Evolutionary conservation across 37 sponge, comb jelly and placozoan genomes (phyloP), one percentile per base, ranked within the genome.

Genomic region (Beroe forskalii): DNA sequence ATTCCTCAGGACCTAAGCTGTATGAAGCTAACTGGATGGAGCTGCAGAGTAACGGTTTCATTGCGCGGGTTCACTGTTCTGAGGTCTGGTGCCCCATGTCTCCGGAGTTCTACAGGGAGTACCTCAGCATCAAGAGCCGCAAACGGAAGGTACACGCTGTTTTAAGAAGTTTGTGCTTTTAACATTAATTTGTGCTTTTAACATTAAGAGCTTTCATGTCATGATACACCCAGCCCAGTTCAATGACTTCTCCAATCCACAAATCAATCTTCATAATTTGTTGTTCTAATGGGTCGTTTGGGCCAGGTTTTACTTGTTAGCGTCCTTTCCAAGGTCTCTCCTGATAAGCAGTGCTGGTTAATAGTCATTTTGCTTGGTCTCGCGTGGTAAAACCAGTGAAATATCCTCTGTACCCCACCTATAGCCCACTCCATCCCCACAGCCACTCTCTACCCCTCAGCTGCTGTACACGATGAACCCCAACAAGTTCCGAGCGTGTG

Each of bases 1-100:
- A 38, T 72, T 3, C 12, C 40, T 17, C 75, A 72, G 75, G 98
- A 22, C 98, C 98, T 20, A 97, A 97, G 55, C 90, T 97, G 44
- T 97, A 96, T 66, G 96, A 97, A 44, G 96, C 98, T 30, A 97
- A 97, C 92, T 97, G 98, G 98, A 97, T 96, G 96, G 98, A 97
- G 91, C 92, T 97, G 24, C 99, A 98, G 91, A 94, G 91, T 40
- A 44, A 27, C 38, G 96, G 96, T 0, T 98, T 89, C 93, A 98
- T 98, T 41, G 99, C 99, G 40, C 76, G 91, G 60, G 99, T 98
- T 32, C 99, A 96, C 91, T 98, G 99, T 95, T 96, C 95, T 30
- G 99, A 98, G 95, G 97, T 98, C 20, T 98, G 99, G 99, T 98
- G 99, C 90, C 95, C 94, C 1, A 98, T 98, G 99, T 91, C 95